Base-by-base conservation (phyloP, 2,888 invertebrate genomes). In the Zygothrica quintamaculata region DNA sequence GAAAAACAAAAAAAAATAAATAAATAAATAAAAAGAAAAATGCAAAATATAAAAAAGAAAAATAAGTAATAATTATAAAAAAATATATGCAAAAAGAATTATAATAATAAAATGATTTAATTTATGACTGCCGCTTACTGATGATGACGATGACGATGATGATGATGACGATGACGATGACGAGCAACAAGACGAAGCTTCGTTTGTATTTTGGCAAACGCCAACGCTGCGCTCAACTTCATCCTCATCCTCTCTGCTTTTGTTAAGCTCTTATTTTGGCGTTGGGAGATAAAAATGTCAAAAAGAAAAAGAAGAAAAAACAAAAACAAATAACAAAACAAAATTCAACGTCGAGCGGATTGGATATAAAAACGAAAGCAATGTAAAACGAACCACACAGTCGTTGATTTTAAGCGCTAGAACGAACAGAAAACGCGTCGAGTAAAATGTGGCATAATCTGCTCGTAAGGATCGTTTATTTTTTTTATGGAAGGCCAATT, bases 281-380 rank as follows among this genome's bases (percentile, higher is more conserved):
- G 59, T 74, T 59, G 77, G 65, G 74, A 34, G 34, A 55, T 29
- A 64, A 62, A 61, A 75, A 65, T 68, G 71, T 61, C 71, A 74
- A 66, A 37, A 51, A n/a, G n/a, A n/a, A n/a, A n/a, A n/a, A n/a
- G n/a, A n/a, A n/a, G n/a, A n/a, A n/a, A n/a, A n/a, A n/a, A n/a
- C n/a, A n/a, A n/a, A n/a, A n/a, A n/a, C n/a, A n/a, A n/a, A n/a
- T n/a, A n/a, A n/a, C n/a, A n/a, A n/a, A n/a, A n/a, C n/a, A n/a
- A n/a, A n/a, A 43, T 44, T 56, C 16, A 46, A 5, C 18, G 18
- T 22, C 16, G 46, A 68, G 72, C 72, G 72, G 48, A 68, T 72
- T 73, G 84, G 64, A 65, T 80, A 80, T 80, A 80, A 84, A 80
- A 84, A 66, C 82, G 69, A 84, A 78, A 74, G 76, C 81, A 43